Evolutionary conservation across 2,113 vertebrate species (phyloP).

Genomic region (Psittacara wagleri): DNA sequence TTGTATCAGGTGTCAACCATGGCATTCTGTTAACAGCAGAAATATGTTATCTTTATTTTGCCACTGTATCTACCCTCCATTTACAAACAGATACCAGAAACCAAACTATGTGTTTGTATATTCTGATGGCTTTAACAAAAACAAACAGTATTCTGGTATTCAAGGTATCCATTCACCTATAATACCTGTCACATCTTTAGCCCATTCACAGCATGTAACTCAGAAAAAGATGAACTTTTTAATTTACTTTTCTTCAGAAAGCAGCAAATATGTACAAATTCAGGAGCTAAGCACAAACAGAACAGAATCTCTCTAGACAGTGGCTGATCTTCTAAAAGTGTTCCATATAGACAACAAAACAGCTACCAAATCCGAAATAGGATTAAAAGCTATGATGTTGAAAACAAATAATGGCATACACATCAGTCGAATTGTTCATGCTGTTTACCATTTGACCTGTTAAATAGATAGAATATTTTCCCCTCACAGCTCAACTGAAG

Average conservation of each 20-base stretch:
- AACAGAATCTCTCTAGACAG: slow-evolving; percentile 11
- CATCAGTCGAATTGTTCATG: neutral
- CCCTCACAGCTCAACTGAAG: neutral
- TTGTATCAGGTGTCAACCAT: neutral
- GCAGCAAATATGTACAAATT: neutral
- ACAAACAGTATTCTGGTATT: neutral
- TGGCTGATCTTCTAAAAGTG: slow-evolving; percentile 52
- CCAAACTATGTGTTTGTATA: neutral
- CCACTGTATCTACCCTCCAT: neutral
- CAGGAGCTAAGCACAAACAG: slow-evolving; percentile 22
- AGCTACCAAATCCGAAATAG: neutral
- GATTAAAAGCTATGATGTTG: neutral
- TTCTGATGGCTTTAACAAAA: slow-evolving; percentile 1
- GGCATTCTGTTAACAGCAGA: neutral
- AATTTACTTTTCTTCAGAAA: slow-evolving; percentile 14
- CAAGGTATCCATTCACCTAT: neutral
- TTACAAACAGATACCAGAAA: slow-evolving; percentile 43
- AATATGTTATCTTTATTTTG: neutral
- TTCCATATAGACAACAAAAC: neutral
- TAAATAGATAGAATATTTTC: neutral
- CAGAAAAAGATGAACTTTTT: neutral
- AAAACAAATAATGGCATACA: slow-evolving; percentile 36
- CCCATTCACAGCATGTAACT: neutral
- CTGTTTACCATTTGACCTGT: neutral
- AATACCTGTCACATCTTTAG: neutral